Evolutionary conservation across 2,888 invertebrate species (phyloP).

Genomic region (Lasioglossum vierecki): DNA sequence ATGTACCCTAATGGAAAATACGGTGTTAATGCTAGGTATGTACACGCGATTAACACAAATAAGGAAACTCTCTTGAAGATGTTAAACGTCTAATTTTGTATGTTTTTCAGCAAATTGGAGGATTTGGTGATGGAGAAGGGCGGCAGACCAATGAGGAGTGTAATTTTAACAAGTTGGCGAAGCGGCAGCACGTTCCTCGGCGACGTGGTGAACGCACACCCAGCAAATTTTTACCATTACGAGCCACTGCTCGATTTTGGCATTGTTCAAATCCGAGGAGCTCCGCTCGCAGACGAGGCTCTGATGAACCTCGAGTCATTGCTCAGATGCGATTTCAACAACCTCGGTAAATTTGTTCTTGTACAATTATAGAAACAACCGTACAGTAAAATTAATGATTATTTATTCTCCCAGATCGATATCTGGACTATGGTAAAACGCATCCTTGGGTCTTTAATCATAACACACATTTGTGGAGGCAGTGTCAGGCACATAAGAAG

Average conservation of each 20-base stretch:
- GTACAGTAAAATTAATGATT: constrained; percentile 1
- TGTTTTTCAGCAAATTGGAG: constrained; percentile 85
- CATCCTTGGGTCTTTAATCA: constrained; percentile 94
- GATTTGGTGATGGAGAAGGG: constrained; percentile 89
- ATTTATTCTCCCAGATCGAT: constrained; percentile 85
- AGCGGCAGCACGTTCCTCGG: constrained; percentile 96
- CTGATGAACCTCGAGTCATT: constrained; percentile 89
- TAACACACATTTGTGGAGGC: constrained; percentile 93
- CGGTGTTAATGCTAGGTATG: constrained; percentile 84
- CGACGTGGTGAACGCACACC: constrained; percentile 92
- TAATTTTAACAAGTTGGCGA: constrained; percentile 95
- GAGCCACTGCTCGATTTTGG: constrained; percentile 94
- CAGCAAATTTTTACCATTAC: constrained; percentile 95
- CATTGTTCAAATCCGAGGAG: constrained; percentile 92
- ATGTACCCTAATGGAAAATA: constrained; percentile 86
- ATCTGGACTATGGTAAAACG: constrained; percentile 90
- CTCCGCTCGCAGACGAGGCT: constrained; percentile 89
- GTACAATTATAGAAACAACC: not conserved
- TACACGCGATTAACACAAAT: not conserved
- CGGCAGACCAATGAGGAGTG: constrained; percentile 90
- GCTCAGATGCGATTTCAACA: constrained; percentile 91
- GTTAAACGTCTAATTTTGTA: not conserved
- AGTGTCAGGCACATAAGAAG: constrained; percentile 88
- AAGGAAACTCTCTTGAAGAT: not conserved
- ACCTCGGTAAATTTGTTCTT: constrained; percentile 85